These are phyloP conservation scores for Psilopogon haemacephalus DNA, from an alignment of 2,113 vertebrate genomes.

Conservation along the genomic window DNA sequence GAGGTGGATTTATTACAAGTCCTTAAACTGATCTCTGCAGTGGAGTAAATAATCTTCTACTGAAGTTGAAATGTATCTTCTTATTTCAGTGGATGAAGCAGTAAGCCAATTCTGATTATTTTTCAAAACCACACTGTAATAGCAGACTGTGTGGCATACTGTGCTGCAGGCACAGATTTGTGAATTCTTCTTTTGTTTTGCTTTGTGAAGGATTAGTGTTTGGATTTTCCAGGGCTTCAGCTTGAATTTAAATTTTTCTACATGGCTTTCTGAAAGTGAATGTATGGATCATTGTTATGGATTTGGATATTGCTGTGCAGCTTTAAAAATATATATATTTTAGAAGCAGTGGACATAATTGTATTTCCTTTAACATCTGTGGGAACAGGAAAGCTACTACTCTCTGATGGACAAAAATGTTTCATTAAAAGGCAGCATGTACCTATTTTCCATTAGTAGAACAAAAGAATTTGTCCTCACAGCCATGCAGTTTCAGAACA, in stretches of 20 bases:
- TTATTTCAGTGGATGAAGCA: background rate
- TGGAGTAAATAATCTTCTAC: background rate
- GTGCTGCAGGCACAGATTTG: background rate
- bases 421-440: background rate
- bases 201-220: constrained; percentile 53
- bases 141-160: background rate
- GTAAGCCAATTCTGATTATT: background rate
- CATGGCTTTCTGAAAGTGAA: constrained; percentile 48
- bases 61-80: background rate
- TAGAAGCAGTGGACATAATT: background rate
- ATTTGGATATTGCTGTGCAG: constrained; percentile 65
- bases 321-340: constrained; percentile 19
- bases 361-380: background rate
- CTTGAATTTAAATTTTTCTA: constrained; percentile 66
- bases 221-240: constrained; percentile 63
- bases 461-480: background rate
- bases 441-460: background rate
- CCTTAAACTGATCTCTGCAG: background rate
- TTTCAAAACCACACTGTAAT: background rate
- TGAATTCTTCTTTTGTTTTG: constrained; percentile 55
- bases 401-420: background rate
- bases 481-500: background rate
- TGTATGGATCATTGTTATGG: constrained; percentile 48
- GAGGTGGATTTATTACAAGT: background rate
- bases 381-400: background rate